Conservation (phyloP, 2,113 vertebrate species). For the Hymenochirus boettgeri region DNA sequence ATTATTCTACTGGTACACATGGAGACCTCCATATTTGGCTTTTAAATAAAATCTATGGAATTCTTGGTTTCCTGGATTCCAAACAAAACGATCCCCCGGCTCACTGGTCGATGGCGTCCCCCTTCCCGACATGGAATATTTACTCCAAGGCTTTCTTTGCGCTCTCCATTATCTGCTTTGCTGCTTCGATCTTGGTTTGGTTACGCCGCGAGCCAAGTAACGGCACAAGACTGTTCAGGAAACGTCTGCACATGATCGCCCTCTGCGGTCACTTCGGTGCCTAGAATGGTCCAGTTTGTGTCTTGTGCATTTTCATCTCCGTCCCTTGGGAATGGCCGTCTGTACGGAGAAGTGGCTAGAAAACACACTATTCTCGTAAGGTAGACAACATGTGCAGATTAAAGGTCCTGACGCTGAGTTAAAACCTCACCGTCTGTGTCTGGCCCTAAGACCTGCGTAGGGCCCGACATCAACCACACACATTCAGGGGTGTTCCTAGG, state of each 20-base stretch:
- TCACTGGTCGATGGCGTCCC: conserved; percentile 11
- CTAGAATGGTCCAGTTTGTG: background rate
- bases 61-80: conserved; percentile 3
- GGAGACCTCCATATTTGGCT: conserved; percentile 13
- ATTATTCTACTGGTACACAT: background rate
- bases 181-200: no score
- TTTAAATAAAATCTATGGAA: background rate
- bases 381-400: no score
- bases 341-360: conserved; percentile 28
- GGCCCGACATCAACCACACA: no score
- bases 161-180: background rate
- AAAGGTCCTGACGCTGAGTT: no score
- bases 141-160: conserved; percentile 20
- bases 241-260: background rate
- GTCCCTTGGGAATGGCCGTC: conserved; percentile 25
- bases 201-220: background rate
- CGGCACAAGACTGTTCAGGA: background rate
- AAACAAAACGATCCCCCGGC: background rate
- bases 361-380: conserved; percentile 21
- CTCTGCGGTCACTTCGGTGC: background rate
- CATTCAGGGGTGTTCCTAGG: no score
- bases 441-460: no score
- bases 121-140: conserved; percentile 22
- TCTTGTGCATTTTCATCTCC: conserved; percentile 2
- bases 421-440: no score